Conservation (phyloP, 2,888 invertebrate genomes). For the Nymphalis polychloros region DNA sequence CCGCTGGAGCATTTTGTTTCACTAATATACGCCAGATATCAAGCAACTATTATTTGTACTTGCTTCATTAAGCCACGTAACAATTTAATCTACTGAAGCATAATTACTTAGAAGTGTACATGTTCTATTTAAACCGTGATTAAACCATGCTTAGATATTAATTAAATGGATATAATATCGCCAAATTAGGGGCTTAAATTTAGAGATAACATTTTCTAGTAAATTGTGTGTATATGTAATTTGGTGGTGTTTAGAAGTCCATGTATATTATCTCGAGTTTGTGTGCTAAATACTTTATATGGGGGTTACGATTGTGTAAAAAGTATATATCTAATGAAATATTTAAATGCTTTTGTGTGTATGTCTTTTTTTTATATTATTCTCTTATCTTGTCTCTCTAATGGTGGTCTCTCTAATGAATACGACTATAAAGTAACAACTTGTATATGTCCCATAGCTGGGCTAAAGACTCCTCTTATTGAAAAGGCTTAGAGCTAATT, state of each 20-base stretch:
- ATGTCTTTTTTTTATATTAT: no score
- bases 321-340: no score
- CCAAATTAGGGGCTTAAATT: conserved; percentile 10
- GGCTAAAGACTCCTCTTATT: no score
- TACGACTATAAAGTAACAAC: no score
- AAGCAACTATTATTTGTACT: conserved; percentile 28
- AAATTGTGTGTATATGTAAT: not conserved
- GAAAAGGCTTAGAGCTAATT: no score
- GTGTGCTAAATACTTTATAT: not conserved
- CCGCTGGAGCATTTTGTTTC: no score
- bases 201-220: conserved; percentile 1
- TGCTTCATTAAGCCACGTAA: conserved; percentile 37
- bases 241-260: not conserved
- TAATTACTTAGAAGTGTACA: conserved; percentile 33
- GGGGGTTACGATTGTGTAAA: not conserved
- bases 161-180: conserved; percentile 18
- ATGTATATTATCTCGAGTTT: not conserved
- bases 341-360: no score
- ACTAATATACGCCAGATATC: conserved; percentile 9
- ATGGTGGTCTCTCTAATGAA: no score
- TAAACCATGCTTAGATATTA: conserved; percentile 18
- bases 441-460: no score
- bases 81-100: conserved; percentile 35
- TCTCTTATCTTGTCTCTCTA: no score
- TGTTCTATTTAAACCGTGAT: conserved; percentile 14